phyloP scores from a whole-genome alignment of 1,140 invertebrate genomes.

The Thrips palmi region DNA sequence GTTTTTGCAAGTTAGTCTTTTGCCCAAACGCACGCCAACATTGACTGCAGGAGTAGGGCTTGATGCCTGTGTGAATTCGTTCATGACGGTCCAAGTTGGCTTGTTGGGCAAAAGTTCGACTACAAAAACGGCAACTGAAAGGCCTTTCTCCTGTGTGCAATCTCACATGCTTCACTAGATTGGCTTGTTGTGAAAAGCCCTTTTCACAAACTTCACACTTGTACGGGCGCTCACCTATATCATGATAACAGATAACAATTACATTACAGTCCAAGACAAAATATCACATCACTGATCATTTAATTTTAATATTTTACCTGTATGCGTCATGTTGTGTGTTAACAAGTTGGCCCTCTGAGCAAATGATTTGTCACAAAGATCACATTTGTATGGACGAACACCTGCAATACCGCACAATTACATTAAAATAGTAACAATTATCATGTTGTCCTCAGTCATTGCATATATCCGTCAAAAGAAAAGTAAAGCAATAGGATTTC shows the following conservation, averaged over 20 bases:
- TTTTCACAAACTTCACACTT: conserved; percentile 37
- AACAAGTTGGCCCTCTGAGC: no score
- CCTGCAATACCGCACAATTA: no score
- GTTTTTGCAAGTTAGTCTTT: conserved; percentile 13
- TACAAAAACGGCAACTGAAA: conserved; percentile 37
- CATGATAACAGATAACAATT: not conserved
- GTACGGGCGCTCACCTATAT: conserved; percentile 35
- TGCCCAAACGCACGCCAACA: conserved; percentile 23
- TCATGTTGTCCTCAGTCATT: no score
- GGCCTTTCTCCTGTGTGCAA: conserved; percentile 44
- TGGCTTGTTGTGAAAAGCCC: conserved; percentile 32
- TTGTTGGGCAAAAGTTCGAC: conserved; percentile 41
- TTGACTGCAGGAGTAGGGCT: conserved; percentile 39
- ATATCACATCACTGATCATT: no score
- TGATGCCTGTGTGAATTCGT: conserved; percentile 46
- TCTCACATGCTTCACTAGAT: conserved; percentile 26
- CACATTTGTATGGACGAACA: no score
- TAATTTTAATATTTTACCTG: no score
- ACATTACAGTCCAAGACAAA: conserved; percentile 31
- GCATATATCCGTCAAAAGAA: no score
- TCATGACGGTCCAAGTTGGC: conserved; percentile 42
- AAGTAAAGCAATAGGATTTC: no score
- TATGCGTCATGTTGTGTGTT: no score
- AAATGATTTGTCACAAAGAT: no score
- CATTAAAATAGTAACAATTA: no score